A percentile compares a stretch with the other conserved stretches of the same genome.
These are phyloP conservation scores for Limnephilus auricula DNA, from an alignment of 2,888 invertebrate genomes.

Conservation along the genomic window DNA sequence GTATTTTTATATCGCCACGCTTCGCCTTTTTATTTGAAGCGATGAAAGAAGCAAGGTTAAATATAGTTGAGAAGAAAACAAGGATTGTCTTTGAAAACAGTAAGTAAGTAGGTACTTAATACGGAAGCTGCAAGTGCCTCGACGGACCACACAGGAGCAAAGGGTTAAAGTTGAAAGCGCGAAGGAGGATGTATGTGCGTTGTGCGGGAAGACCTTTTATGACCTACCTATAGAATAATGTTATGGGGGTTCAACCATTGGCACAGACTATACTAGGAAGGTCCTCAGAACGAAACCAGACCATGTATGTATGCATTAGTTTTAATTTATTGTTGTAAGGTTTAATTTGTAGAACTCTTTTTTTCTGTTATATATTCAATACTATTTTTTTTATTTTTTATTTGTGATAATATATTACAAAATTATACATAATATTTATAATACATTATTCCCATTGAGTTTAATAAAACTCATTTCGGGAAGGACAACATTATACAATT, in stretches of 20 bases:
- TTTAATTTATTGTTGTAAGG: too few relatives aligned
- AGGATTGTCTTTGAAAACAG: constrained; percentile 4
- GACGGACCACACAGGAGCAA: constrained; percentile 49
- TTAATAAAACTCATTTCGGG: too few relatives aligned
- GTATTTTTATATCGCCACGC: not conserved
- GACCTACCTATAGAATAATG: not conserved
- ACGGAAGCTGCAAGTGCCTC: constrained; percentile 27
- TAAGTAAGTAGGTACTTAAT: not conserved
- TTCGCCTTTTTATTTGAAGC: constrained; percentile 23
- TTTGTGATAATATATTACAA: too few relatives aligned
- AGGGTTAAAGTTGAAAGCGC: constrained; percentile 55
- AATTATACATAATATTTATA: too few relatives aligned
- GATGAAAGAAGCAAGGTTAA: constrained; percentile 44
- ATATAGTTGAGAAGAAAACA: not conserved
- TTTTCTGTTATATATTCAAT: too few relatives aligned
- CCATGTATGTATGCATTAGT: not conserved
- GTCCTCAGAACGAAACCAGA: not conserved
- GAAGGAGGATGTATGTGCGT: constrained; percentile 44
- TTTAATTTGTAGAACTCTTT: too few relatives aligned
- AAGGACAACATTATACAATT: too few relatives aligned
- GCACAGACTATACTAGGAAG: not conserved
- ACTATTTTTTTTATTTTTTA: too few relatives aligned
- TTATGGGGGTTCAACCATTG: constrained; percentile 14
- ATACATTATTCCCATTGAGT: too few relatives aligned
- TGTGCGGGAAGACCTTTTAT: constrained; percentile 48